Percentiles rank a stretch among this genome's conserved stretches.
Evolutionary conservation across 2,888 invertebrate genomes (phyloP).

Genomic region (Dryobota labecula): DNA sequence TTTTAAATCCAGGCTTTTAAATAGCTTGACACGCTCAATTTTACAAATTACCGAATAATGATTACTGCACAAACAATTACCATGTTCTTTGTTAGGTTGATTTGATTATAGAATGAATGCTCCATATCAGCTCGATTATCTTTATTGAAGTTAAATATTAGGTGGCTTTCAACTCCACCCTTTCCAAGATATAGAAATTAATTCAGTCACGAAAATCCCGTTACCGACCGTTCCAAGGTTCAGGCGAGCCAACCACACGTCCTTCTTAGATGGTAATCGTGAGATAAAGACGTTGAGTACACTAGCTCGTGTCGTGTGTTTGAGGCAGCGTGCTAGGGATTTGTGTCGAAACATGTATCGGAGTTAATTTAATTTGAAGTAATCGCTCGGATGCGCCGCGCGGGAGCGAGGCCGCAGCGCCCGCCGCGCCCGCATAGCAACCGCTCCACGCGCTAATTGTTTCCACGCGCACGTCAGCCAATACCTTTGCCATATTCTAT

Average conservation of each 20-base stretch:
- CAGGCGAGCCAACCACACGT: conserved; percentile 15
- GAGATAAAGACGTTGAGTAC: conserved; percentile 26
- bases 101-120: neutral
- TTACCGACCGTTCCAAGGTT: conserved; percentile 23
- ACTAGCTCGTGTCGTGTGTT: conserved; percentile 18
- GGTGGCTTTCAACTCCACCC: conserved; percentile 16
- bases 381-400: conserved; percentile 67
- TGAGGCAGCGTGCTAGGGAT: conserved; percentile 46
- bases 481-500: conserved; percentile 42
- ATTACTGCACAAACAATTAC: conserved; percentile 1
- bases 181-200: conserved; percentile 26
- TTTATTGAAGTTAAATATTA: conserved; percentile 21
- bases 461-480: conserved; percentile 52
- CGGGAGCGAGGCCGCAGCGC: conserved; percentile 50
- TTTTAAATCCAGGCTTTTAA: neutral
- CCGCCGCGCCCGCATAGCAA: conserved; percentile 61
- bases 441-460: conserved; percentile 68
- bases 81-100: neutral
- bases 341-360: conserved; percentile 67
- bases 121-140: neutral
- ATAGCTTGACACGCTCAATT: neutral
- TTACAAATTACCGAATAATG: neutral
- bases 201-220: conserved; percentile 30
- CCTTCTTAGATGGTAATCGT: conserved; percentile 21
- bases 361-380: conserved; percentile 75